Evolutionary conservation across 92 coral and sea anemone species (phyloP).

Genomic region (Bergia sp.): DNA sequence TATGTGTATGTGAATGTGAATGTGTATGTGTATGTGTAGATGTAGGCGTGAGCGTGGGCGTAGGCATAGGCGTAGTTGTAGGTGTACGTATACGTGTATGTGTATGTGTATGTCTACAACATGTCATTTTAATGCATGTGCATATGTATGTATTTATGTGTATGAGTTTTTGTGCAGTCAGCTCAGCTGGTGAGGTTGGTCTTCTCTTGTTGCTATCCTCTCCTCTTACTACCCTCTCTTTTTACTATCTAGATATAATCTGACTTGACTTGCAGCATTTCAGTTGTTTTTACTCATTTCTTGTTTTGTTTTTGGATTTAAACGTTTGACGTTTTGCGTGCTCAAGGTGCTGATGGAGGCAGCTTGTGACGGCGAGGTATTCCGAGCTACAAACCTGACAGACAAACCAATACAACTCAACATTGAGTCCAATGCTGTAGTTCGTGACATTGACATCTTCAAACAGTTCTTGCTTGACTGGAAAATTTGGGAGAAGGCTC

Average conservation of each 20-base stretch:
- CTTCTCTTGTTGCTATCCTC: too few species aligned
- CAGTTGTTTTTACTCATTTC: background rate
- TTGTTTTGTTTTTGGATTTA: background rate
- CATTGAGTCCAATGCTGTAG: constrained; percentile 93
- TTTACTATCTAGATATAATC: background rate
- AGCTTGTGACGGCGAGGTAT: constrained; percentile 95
- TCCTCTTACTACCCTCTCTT: too few species aligned
- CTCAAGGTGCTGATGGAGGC: constrained; percentile 88
- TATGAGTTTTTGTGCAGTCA: too few species aligned
- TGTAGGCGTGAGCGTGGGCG: too few species aligned
- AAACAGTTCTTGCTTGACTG: constrained; percentile 91
- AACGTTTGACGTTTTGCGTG: background rate
- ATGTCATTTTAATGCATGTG: too few species aligned
- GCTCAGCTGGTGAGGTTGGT: too few species aligned
- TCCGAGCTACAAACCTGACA: constrained; percentile 82
- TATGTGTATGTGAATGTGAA: too few species aligned
- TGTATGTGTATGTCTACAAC: too few species aligned
- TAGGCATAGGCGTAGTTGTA: too few species aligned
- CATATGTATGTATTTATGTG: too few species aligned
- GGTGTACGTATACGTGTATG: too few species aligned
- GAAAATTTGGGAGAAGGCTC: constrained; percentile 90
- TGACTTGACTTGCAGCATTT: background rate
- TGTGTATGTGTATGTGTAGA: too few species aligned
- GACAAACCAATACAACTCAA: constrained; percentile 93
- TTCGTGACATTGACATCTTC: constrained; percentile 88